Percentiles rank a stretch among this genome's conserved stretches.
Conservation (phyloP, 2,888 invertebrate species). For the Rhopalosiphum nymphaeae region DNA sequence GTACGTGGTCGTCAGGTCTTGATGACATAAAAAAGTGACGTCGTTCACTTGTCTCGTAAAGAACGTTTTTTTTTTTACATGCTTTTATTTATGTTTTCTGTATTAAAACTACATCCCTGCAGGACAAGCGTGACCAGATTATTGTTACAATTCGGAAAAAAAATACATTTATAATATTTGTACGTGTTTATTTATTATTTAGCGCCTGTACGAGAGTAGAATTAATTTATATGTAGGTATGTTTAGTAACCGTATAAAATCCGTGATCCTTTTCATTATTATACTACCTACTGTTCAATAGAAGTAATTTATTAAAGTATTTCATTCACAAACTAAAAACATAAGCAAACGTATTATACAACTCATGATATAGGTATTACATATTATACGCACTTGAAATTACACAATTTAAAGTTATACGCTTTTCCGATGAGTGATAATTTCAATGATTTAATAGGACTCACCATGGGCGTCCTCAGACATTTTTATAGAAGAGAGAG, state of each 20-base stretch:
- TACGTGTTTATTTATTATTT: conserved; percentile 32
- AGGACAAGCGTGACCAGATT: conserved; percentile 57
- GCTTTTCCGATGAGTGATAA: background rate
- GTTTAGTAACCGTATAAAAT: background rate
- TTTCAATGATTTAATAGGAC: background rate
- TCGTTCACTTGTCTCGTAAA: conserved; percentile 60
- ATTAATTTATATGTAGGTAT: conserved; percentile 1
- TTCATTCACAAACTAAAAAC: background rate
- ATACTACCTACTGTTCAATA: background rate
- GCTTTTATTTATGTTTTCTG: conserved; percentile 55
- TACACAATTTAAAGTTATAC: background rate
- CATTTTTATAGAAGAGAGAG: no score
- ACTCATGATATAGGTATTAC: background rate
- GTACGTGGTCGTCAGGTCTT: conserved; percentile 56
- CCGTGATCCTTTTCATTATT: background rate
- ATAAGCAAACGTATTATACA: background rate
- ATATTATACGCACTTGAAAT: background rate
- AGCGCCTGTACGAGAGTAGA: background rate
- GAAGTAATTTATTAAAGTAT: background rate
- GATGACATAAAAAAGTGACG: conserved; percentile 56
- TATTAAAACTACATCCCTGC: conserved; percentile 18
- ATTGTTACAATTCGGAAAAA: conserved; percentile 19
- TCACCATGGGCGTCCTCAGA: background rate
- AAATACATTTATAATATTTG: conserved; percentile 27
- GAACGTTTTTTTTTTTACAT: conserved; percentile 21